Evolutionary conservation across 1,140 invertebrate genomes (phyloP).

Genomic region (Helicoverpa armigera): DNA sequence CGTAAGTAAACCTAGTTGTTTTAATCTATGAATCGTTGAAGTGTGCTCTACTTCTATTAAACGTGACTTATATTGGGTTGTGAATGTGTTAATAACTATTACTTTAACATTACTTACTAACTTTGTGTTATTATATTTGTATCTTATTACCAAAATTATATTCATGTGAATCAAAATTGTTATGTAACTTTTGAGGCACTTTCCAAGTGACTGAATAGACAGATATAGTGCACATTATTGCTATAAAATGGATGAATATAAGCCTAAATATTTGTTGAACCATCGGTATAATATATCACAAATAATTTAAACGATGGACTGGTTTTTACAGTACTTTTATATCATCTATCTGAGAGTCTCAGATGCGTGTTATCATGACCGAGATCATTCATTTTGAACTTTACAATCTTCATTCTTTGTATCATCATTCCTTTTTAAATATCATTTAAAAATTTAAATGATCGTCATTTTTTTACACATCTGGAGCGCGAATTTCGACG

Average conservation of each 20-base stretch:
- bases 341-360: slow-evolving; percentile 20
- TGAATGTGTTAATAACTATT: slow-evolving; percentile 55
- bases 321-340: slow-evolving; percentile 58
- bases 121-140: slow-evolving; percentile 55
- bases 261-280: slow-evolving; percentile 73
- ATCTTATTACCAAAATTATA: slow-evolving; percentile 54
- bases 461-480: slow-evolving; percentile 67
- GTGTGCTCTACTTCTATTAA: slow-evolving; percentile 75
- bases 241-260: slow-evolving; percentile 69
- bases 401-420: slow-evolving; percentile 35
- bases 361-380: slow-evolving; percentile 25
- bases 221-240: slow-evolving; percentile 75
- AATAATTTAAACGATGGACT: slow-evolving; percentile 82
- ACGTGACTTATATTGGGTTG: slow-evolving; percentile 58
- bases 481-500: slow-evolving; percentile 81
- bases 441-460: slow-evolving; percentile 19
- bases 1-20: slow-evolving; percentile 65
- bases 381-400: slow-evolving; percentile 25
- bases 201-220: slow-evolving; percentile 73
- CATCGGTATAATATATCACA: slow-evolving; percentile 77
- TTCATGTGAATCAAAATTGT: slow-evolving; percentile 49
- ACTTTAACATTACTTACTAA: slow-evolving; percentile 51
- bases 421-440: slow-evolving; percentile 7
- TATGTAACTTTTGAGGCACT: slow-evolving; percentile 79
- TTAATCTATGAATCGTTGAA: slow-evolving; percentile 72